Conservation (phyloP, 2,888 invertebrate species). For the Amphipyra berbera region DNA sequence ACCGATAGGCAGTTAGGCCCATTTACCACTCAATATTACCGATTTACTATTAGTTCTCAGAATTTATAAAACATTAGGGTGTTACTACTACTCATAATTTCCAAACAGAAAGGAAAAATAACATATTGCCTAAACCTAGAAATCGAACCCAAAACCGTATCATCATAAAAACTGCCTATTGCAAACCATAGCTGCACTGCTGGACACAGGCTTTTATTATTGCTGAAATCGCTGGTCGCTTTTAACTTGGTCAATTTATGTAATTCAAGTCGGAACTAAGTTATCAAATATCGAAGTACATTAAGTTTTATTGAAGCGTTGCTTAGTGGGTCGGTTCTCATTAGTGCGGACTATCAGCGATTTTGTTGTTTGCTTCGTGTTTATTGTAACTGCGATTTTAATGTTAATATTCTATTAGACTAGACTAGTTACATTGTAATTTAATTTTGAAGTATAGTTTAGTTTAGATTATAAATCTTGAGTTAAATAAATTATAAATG, state of each 20-base stretch:
- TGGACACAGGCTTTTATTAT: too few relatives aligned
- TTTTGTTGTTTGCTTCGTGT: conserved; percentile 13
- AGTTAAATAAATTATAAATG: neutral
- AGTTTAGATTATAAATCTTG: neutral
- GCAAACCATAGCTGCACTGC: too few relatives aligned
- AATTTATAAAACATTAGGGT: too few relatives aligned
- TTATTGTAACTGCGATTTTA: conserved; percentile 18
- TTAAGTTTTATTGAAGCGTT: conserved; percentile 59
- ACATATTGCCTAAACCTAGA: too few relatives aligned
- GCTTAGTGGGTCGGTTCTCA: conserved; percentile 56
- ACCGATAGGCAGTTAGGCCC: too few relatives aligned
- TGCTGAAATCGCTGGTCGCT: conserved; percentile 26
- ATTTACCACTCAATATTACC: too few relatives aligned
- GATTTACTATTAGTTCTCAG: too few relatives aligned
- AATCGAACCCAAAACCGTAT: too few relatives aligned
- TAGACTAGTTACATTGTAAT: conserved; percentile 13
- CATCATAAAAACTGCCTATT: too few relatives aligned
- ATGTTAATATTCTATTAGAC: conserved; percentile 1
- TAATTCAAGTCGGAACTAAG: conserved; percentile 62
- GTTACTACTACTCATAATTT: too few relatives aligned
- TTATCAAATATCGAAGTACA: conserved; percentile 62
- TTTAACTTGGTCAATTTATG: conserved; percentile 29
- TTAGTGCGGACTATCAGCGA: conserved; percentile 39
- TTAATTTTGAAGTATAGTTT: conserved; percentile 16
- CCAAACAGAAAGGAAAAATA: too few relatives aligned